These are phyloP conservation scores for Glaucopsyche alexis DNA, from an alignment of 2,888 invertebrate species.

Conservation along the genomic window DNA sequence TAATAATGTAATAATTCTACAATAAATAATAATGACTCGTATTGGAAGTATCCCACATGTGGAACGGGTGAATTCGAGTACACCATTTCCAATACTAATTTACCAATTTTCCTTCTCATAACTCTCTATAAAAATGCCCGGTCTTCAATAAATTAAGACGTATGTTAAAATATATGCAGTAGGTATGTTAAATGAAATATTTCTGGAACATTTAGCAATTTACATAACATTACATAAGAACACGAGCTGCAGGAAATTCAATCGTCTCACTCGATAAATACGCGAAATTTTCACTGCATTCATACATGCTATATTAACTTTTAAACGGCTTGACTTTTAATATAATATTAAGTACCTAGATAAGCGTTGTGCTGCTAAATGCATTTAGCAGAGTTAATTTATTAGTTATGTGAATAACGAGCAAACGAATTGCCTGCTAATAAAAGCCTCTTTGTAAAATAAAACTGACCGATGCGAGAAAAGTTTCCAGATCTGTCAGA, in stretches of 20 bases:
- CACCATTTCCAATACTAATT: too few species aligned
- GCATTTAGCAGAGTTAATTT: too few species aligned
- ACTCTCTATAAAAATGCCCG: too few species aligned
- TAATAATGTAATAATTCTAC: too few species aligned
- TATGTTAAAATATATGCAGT: too few species aligned
- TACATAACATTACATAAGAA: conserved; percentile 1
- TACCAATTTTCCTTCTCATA: neutral
- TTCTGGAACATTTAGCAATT: neutral
- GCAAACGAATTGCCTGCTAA: too few species aligned
- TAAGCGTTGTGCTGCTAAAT: neutral
- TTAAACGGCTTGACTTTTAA: neutral
- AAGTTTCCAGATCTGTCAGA: neutral
- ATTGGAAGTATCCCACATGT: too few species aligned
- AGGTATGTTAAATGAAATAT: neutral
- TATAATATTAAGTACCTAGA: neutral
- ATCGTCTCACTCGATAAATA: conserved; percentile 1
- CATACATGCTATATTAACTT: neutral
- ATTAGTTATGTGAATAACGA: too few species aligned
- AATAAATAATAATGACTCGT: too few species aligned
- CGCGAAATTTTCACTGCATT: neutral
- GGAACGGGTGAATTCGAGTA: too few species aligned
- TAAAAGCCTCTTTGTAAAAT: too few species aligned
- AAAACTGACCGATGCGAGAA: neutral
- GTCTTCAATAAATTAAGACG: too few species aligned
- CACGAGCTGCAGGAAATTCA: conserved; percentile 2